These are phyloP conservation scores for Parthenolecanium corni DNA, from an alignment of 2,888 invertebrate genomes.

Conservation along the genomic window DNA sequence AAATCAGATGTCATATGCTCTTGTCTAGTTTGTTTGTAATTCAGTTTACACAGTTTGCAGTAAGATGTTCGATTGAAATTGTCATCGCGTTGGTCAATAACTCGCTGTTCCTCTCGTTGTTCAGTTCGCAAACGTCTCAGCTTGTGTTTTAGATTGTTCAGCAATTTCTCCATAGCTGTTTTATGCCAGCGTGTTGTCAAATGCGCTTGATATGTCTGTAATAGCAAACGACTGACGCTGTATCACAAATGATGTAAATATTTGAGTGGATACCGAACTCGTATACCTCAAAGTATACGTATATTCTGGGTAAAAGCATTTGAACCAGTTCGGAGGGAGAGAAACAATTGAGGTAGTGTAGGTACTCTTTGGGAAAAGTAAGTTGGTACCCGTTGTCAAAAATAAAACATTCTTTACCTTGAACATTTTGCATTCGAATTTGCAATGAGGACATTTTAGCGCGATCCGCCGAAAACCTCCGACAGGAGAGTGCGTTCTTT, in stretches of 20 bases:
- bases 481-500: not conserved
- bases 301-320: too few species aligned
- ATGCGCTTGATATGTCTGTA: slow-evolving; percentile 28
- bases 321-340: not conserved
- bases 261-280: too few species aligned
- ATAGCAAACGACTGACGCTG: not conserved
- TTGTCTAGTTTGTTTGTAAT: slow-evolving; percentile 61
- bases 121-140: slow-evolving; percentile 52
- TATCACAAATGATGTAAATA: not conserved
- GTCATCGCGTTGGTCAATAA: slow-evolving; percentile 53
- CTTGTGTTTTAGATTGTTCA: slow-evolving; percentile 23
- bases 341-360: not conserved
- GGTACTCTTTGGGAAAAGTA: too few species aligned
- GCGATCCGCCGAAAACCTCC: not conserved
- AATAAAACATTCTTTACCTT: not conserved
- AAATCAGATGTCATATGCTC: slow-evolving; percentile 68
- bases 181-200: slow-evolving; percentile 29
- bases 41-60: slow-evolving; percentile 62
- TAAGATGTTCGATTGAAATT: slow-evolving; percentile 53
- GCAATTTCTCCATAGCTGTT: slow-evolving; percentile 25
- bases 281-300: too few species aligned
- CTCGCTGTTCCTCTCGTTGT: slow-evolving; percentile 67
- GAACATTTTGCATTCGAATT: slow-evolving; percentile 1
- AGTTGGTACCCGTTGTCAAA: not conserved
- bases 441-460: slow-evolving; percentile 13